A percentile compares a stretch with the other conserved stretches of the same genome.
These are phyloP conservation scores for Synergus gifuensis DNA, from an alignment of 2,888 invertebrate genomes.

Conservation along the genomic window DNA sequence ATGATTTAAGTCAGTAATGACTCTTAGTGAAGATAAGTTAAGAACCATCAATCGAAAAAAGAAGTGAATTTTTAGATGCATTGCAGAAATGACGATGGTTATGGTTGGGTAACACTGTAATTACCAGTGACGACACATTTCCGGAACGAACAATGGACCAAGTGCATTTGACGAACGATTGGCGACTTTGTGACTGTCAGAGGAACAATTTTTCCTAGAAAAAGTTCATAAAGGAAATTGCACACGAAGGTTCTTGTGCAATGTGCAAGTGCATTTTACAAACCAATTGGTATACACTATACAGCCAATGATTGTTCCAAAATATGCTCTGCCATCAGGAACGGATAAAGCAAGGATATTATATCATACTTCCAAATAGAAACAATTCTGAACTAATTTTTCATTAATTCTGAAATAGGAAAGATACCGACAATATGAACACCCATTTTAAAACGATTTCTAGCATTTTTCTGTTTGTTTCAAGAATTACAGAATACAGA, in stretches of 20 bases:
- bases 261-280: too few relatives aligned
- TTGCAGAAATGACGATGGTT: background rate
- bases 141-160: conserved; percentile 13
- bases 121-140: conserved; percentile 16
- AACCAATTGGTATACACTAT: too few relatives aligned
- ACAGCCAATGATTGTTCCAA: too few relatives aligned
- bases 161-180: conserved; percentile 4
- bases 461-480: background rate
- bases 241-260: too few relatives aligned
- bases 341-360: too few relatives aligned
- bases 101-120: conserved; percentile 7
- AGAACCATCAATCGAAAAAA: too few relatives aligned
- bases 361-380: background rate
- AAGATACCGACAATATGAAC: background rate
- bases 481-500: too few relatives aligned
- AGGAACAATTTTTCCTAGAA: conserved; percentile 4
- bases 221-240: conserved; percentile 8
- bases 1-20: too few relatives aligned
- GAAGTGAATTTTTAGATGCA: too few relatives aligned
- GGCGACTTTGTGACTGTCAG: background rate
- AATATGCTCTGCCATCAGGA: too few relatives aligned
- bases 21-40: too few relatives aligned
- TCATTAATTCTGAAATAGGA: background rate
- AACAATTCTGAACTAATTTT: background rate
- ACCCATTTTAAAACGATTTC: background rate